Evolutionary conservation across 2,888 invertebrate genomes (phyloP), one percentile per base, ranked within the genome.

Genomic region (Acronicta leporina): DNA sequence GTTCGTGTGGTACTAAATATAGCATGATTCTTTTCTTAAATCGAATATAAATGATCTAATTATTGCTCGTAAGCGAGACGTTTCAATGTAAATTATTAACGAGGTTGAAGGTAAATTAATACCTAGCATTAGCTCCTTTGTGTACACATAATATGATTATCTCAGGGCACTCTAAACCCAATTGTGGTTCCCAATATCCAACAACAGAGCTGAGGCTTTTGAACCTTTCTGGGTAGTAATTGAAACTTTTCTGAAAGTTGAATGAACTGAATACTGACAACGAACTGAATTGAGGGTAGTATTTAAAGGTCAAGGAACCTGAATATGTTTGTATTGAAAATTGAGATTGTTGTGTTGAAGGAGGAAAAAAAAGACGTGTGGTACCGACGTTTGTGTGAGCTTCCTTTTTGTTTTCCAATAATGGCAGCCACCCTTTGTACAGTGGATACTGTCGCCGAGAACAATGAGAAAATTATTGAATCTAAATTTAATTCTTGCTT

Each of bases 291-390:
- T 59, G 40, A 41, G 67, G 63, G 16, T 55, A 67, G 16, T 49
- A 16, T 51, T 56, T n/a, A 27, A 40, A 35, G 74, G 61, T 77
- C 64, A 64, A 61, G 42, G 59, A 61, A 72, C 73, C 27, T 33
- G 30, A 42, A 40, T 40, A 42, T 33, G 14, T 25, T 53, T 60
- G 33, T 45, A 38, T 49, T 53, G 1, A 42, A 59, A 60, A 54
- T 47, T 30, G 30, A 51, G 15, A 33, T 25, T 48, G 42, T 58
- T 54, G 25, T 56, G 5, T 2, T 57, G 13, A 48, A 13, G 41
- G 44, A 33, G 49, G 33, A n/a, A 15, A 30, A 68, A n/a, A 53
- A 16, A 49, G 41, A 16, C 49, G 38, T 38, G 42, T 11, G 33
- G 4, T 35, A n/a, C 20, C 11, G 40, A 27, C 40, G 38, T 41